Conservation (phyloP, 1,140 invertebrate genomes). For the Aporrectodea caliginosa region DNA sequence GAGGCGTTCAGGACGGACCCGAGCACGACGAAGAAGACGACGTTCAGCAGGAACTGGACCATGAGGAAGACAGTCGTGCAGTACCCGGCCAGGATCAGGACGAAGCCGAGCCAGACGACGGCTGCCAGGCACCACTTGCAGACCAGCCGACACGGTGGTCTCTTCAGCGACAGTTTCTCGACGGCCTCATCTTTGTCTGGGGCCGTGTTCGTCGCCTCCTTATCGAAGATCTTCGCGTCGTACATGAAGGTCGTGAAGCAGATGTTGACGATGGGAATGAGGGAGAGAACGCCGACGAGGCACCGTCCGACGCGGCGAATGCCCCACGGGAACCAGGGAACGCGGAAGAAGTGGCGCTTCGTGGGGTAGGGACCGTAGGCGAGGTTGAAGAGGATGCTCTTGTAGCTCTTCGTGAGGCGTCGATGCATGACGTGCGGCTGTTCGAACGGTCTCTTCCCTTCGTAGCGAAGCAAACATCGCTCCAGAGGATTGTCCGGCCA, state of each 20-base stretch:
- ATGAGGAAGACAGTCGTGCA: constrained; percentile 31
- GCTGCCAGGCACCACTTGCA: constrained; percentile 19
- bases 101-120: constrained; percentile 28
- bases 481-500: constrained; percentile 30
- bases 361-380: constrained; percentile 22
- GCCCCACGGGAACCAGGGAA: constrained; percentile 27
- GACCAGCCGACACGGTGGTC: background rate
- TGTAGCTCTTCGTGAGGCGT: constrained; percentile 19
- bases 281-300: constrained; percentile 12
- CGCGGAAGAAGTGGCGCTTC: constrained; percentile 29
- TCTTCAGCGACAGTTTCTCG: background rate
- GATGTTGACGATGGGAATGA: constrained; percentile 26
- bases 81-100: constrained; percentile 30
- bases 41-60: constrained; percentile 23
- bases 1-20: constrained; percentile 18
- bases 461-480: constrained; percentile 21
- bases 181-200: constrained; percentile 1
- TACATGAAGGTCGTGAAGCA: constrained; percentile 18
- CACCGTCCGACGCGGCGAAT: background rate
- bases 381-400: constrained; percentile 18
- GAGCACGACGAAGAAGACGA: constrained; percentile 31
- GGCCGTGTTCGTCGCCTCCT: background rate
- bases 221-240: constrained; percentile 17
- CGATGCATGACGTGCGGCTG: constrained; percentile 17
- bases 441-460: constrained; percentile 20